Evolutionary conservation across 2,113 vertebrate genomes (phyloP).

Genomic region (Dicentrarchus labrax): DNA sequence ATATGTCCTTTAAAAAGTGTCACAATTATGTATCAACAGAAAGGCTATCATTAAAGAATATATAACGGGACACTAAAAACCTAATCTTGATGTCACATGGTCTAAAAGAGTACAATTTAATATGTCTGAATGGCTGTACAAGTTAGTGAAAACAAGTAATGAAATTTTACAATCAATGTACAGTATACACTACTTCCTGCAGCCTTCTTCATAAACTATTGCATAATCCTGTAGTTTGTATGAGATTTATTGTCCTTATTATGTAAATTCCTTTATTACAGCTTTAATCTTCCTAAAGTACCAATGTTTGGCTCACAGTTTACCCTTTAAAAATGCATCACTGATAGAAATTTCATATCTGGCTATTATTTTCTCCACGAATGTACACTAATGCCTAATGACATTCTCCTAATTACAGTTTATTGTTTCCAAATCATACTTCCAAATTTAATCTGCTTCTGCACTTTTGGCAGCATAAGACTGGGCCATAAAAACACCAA

Average conservation of each 20-base stretch:
- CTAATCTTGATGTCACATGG: neutral
- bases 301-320: neutral
- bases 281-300: neutral
- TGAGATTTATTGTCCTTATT: too few relatives aligned
- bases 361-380: slow-evolving; percentile 33
- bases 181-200: neutral
- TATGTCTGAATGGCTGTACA: neutral
- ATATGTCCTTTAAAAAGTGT: neutral
- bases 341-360: slow-evolving; percentile 31
- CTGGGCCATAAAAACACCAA: slow-evolving; percentile 60
- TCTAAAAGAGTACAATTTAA: neutral
- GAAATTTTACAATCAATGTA: neutral
- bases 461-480: slow-evolving; percentile 53
- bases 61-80: neutral
- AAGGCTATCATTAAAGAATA: neutral
- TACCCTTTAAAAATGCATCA: slow-evolving; percentile 26
- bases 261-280: neutral
- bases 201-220: neutral
- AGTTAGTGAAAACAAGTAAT: neutral
- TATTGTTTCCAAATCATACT: slow-evolving; percentile 56
- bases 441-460: slow-evolving; percentile 56
- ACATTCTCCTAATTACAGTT: slow-evolving; percentile 64
- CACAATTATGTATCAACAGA: neutral
- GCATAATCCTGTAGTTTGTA: neutral
- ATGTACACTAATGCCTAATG: slow-evolving; percentile 40